Percentiles rank a stretch among this genome's conserved stretches.
Evolutionary conservation across 2,113 vertebrate genomes (phyloP).

Genomic region (Poicephalus gulielmi): DNA sequence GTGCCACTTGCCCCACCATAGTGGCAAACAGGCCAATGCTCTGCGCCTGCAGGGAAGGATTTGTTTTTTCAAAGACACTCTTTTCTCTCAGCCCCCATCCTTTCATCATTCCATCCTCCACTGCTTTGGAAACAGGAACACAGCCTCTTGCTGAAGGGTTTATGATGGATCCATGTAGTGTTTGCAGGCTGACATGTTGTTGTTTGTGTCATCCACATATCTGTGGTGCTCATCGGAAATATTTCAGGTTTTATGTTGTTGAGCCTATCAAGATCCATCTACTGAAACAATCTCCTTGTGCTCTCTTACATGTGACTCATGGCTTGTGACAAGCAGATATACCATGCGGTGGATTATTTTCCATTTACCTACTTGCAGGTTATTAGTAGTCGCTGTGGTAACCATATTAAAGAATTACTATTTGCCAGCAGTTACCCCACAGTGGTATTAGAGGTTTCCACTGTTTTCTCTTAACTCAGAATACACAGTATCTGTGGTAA

Average conservation of each 20-base stretch:
- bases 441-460: constrained; percentile 46
- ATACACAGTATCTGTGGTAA: constrained; percentile 61
- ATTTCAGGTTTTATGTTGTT: background rate
- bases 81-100: background rate
- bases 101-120: background rate
- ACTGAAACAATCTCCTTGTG: background rate
- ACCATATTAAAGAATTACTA: background rate
- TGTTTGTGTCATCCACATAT: background rate
- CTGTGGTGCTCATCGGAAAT: background rate
- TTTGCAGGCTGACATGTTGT: background rate
- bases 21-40: background rate
- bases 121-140: background rate
- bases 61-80: background rate
- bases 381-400: constrained; percentile 32
- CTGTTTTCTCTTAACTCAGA: constrained; percentile 42
- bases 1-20: background rate
- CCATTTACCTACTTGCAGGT: background rate
- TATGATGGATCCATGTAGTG: background rate
- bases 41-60: background rate
- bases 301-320: background rate
- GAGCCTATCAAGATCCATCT: background rate
- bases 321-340: background rate
- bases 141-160: background rate
- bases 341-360: background rate
- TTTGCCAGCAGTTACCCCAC: constrained; percentile 48